Evolutionary conservation across 2,113 vertebrate genomes (phyloP), one percentile per base, ranked within the genome.

Genomic region (Notarius lentiginosus): DNA sequence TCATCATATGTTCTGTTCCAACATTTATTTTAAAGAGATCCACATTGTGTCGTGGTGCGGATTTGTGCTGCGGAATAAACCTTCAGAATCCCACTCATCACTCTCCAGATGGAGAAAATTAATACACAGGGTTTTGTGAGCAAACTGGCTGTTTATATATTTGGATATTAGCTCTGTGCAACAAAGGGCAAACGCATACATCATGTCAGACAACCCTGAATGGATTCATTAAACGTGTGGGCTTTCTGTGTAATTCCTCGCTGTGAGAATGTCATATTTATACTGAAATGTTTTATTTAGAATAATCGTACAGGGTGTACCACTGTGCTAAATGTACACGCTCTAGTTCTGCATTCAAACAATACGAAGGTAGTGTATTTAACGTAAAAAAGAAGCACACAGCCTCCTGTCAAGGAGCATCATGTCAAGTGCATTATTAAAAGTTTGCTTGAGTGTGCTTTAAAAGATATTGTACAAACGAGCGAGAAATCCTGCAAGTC

Each of bases 151-250:
- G 75, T 79, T 79, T 56, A 79, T 79, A 85, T 66, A 60, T 80
- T 60, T 80, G 79, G 79, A 80, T 80, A 80, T 85, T 79, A 79
- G 73, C 49, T 34, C n/a, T 66, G 47, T 79, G 68, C 76, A 55
- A 66, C 84, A 85, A 85, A 85, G 84, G 75, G 60, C 84, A 85
- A 85, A 56, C n/a, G 17, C 84, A 85, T 85, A 79, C 7, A 79
- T 70, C 82, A 53, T 84, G 65, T 72, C 65, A 84, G 60, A 51
- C 84, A 53, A 34, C 60, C 9, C 73, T 6, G 73, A 51, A 79
- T 34, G 27, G 20, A 79, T 85, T 79, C 66, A 85, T 79, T 60
- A 51, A 34, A 18, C 7, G 5, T 65, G 27, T 12, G 24, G n/a
- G 2, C 34, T 58, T 75, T 30, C 65, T 41, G 34, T 61, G 56